These are phyloP conservation scores for Apostichopus japonicus DNA, from an alignment of 35 echinoderm and acorn worm genomes.

Conservation along the genomic window DNA sequence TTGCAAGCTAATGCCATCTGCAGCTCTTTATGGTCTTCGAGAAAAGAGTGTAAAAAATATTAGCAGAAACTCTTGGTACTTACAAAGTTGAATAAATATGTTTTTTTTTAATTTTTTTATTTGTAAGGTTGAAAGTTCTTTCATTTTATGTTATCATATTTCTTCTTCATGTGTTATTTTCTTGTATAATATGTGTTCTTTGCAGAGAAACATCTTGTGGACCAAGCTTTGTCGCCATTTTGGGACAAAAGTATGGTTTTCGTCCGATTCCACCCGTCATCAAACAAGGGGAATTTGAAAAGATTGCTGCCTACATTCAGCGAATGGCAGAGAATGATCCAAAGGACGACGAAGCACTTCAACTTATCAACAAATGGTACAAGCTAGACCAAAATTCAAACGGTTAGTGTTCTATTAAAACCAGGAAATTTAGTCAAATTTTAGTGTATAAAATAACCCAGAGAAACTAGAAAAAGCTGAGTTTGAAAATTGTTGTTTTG, in stretches of 20 bases:
- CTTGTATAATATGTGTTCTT: background rate
- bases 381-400: conserved; percentile 68
- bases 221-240: conserved; percentile 84
- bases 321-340: conserved; percentile 46
- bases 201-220: conserved; percentile 79
- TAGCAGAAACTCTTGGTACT: no score
- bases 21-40: no score
- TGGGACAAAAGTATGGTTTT: conserved; percentile 86
- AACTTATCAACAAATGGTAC: conserved; percentile 78
- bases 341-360: conserved; percentile 57
- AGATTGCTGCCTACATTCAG: conserved; percentile 49
- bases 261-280: conserved; percentile 74
- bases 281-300: conserved; percentile 30
- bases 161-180: background rate
- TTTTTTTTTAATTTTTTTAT: background rate
- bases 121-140: background rate
- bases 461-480: no score
- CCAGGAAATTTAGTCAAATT: no score
- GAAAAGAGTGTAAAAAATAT: no score
- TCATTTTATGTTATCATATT: no score
- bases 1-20: no score
- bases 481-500: no score
- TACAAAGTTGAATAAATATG: no score
- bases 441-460: no score
- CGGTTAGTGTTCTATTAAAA: conserved; percentile 35